Evolutionary conservation across 2,113 vertebrate genomes (phyloP).

Genomic region (Numenius arquata): DNA sequence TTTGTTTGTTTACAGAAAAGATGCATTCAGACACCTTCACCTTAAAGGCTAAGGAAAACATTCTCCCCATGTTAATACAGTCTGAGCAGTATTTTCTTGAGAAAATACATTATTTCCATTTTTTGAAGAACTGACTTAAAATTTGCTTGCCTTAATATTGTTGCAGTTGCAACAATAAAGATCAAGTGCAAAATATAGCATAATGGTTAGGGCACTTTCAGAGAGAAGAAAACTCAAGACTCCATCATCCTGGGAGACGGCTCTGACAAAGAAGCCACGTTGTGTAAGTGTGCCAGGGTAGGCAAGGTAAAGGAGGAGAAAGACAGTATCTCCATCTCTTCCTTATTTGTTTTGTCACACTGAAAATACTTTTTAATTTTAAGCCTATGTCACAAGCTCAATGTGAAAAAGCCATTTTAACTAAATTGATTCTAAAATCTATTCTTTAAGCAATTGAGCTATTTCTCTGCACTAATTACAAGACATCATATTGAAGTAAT

Average conservation of each 20-base stretch:
- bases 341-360: neutral
- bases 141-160: neutral
- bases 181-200: neutral
- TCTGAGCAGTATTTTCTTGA: neutral
- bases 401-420: neutral
- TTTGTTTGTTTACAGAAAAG: neutral
- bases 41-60: neutral
- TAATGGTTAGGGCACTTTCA: neutral
- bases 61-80: neutral
- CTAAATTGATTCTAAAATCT: neutral
- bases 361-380: neutral
- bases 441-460: neutral
- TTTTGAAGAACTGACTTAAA: neutral
- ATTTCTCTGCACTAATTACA: neutral
- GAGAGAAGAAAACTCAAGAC: neutral
- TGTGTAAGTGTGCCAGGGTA: fast-evolving
- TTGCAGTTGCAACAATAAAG: neutral
- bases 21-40: neutral
- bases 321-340: neutral
- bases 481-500: neutral
- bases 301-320: neutral
- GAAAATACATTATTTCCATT: neutral
- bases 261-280: neutral
- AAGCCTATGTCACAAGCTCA: neutral
- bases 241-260: fast-evolving